Evolutionary conservation across 92 coral and sea anemone genomes (phyloP), one percentile per base, ranked within the genome.

Genomic region (Blastomussa wellsi): DNA sequence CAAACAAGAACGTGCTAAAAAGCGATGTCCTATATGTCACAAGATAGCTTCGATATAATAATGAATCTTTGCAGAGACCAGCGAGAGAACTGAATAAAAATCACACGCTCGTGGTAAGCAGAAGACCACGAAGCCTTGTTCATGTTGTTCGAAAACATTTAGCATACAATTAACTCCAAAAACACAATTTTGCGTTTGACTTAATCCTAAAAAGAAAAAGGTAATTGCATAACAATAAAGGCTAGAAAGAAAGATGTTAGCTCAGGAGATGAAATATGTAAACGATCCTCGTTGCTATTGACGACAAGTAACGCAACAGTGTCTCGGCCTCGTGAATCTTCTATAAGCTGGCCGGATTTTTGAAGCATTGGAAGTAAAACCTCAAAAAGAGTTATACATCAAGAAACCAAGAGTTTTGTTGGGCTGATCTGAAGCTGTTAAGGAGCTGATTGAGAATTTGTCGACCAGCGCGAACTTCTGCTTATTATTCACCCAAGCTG

Each of bases 251-350:
- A 81, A 51, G 39, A 36, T 51, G 66, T 81, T 35, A 11, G 66
- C 49, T 35, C 71, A 37, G 47, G 22, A 29, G n/a, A 24, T 79
- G 49, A 67, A 41, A 70, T 70, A 52, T 70, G 78, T 72, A 82
- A 80, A 80, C 39, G 78, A 49, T 70, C 29, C 31, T n/a, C 52
- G 85, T 82, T 82, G 85, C 85, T 53, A 70, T 38, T n/a, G 78
- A 52, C 78, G 26, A 71, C 85, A 70, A 35, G 85, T 71, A 82
- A 70, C 78, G 85, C 78, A 82, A 82, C 77, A 70, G 24, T 22
- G 74, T 69, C n/a, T 69, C n/a, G n/a, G n/a, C 74, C 74, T 14
- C 74, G 24, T 2, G 74, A 69, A 69, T 9, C 12, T 1, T 6
- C 11, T 44, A 14, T 62, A 29, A 62, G 68, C 68, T 69, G 1